phyloP scores from a whole-genome alignment of 2,888 invertebrate genomes.

The Gymnoscelis rufifasciata region DNA sequence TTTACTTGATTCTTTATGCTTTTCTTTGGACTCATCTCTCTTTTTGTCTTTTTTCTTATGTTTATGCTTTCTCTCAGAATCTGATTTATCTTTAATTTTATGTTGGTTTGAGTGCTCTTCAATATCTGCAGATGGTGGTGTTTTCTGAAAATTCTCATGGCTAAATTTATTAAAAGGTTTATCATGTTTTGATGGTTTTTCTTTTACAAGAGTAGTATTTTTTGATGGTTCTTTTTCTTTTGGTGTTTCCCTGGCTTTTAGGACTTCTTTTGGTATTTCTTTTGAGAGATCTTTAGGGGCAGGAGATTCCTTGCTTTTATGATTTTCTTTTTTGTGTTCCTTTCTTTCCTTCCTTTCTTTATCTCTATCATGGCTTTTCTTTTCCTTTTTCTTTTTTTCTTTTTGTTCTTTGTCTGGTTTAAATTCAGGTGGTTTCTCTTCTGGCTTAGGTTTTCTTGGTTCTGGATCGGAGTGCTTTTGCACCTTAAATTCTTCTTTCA shows the following conservation, averaged over 20 bases:
- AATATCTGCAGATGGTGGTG: slow-evolving; percentile 61
- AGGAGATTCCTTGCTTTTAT: slow-evolving; percentile 66
- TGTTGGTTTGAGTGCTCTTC: slow-evolving; percentile 56
- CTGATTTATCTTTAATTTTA: slow-evolving; percentile 73
- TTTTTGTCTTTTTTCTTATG: slow-evolving; percentile 84
- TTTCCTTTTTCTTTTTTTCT: slow-evolving; percentile 81
- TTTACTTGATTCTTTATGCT: slow-evolving; percentile 77
- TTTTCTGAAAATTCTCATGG: slow-evolving; percentile 70
- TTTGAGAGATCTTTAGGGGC: slow-evolving; percentile 53
- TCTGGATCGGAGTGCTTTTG: slow-evolving; percentile 58
- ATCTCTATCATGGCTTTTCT: slow-evolving; percentile 81
- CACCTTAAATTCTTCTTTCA: slow-evolving; percentile 66
- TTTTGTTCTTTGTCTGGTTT: slow-evolving; percentile 74
- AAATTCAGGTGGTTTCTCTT: slow-evolving; percentile 75
- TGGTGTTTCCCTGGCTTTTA: slow-evolving; percentile 59
- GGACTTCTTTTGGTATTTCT: slow-evolving; percentile 52
- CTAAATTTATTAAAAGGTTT: slow-evolving; percentile 69
- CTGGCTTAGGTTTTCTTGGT: slow-evolving; percentile 60
- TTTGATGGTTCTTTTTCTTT: slow-evolving; percentile 54
- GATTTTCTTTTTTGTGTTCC: slow-evolving; percentile 79
- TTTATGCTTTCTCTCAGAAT: slow-evolving; percentile 78
- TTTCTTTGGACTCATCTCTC: slow-evolving; percentile 80
- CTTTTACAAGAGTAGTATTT: slow-evolving; percentile 55
- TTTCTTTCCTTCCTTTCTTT: slow-evolving; percentile 80
- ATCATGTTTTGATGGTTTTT: slow-evolving; percentile 59